Conservation (phyloP, 2,888 invertebrate genomes). For the Luperina nickerlii region DNA sequence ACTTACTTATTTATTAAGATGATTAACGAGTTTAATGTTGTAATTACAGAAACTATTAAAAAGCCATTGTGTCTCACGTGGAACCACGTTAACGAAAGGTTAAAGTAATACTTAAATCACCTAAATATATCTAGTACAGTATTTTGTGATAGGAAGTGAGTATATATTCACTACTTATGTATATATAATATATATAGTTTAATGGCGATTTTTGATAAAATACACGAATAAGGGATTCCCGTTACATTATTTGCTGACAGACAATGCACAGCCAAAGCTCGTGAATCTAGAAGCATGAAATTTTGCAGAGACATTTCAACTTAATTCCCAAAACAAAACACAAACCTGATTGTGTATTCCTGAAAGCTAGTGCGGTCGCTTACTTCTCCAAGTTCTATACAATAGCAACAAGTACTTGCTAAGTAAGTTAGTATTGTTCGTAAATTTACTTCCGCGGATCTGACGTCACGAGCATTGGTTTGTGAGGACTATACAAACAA, state of each 20-base stretch:
- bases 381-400: slow-evolving; percentile 3
- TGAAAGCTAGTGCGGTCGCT: neutral
- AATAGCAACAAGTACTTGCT: slow-evolving; percentile 20
- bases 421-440: slow-evolving; percentile 22
- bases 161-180: too few relatives aligned
- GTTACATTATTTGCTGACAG: neutral
- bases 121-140: neutral
- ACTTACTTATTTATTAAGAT: neutral
- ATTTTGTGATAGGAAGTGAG: neutral
- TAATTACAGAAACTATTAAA: too few relatives aligned
- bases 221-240: neutral
- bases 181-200: too few relatives aligned
- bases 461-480: slow-evolving; percentile 2
- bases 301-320: neutral
- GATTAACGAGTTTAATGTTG: neutral
- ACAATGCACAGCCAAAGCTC: neutral
- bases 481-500: neutral
- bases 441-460: slow-evolving; percentile 7
- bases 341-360: slow-evolving; percentile 12
- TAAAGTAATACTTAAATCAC: neutral
- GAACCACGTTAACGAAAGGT: too few relatives aligned
- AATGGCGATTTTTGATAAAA: neutral
- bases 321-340: slow-evolving; percentile 10
- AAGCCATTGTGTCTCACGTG: too few relatives aligned
- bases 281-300: neutral